Conservation (phyloP, 2,113 vertebrate genomes). For the Riparia riparia region DNA sequence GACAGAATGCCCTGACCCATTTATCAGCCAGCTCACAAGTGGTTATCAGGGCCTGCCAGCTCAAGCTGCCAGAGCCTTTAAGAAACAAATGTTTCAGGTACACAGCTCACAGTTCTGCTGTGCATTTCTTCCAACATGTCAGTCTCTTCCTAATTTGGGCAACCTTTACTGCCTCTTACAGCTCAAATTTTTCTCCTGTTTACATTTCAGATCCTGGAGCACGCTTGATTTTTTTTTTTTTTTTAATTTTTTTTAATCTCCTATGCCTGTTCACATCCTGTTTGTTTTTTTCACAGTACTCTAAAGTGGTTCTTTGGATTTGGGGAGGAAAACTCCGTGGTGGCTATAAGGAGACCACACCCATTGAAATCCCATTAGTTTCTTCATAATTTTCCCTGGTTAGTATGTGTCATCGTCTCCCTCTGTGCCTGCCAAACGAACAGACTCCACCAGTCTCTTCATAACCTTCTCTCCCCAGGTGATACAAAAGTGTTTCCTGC, state of each 20-base stretch:
- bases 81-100: not conserved
- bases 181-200: not conserved
- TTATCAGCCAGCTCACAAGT: not conserved
- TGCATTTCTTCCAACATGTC: not conserved
- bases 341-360: rapidly evolving
- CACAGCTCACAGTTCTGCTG: not conserved
- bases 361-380: not conserved
- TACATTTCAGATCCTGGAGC: not conserved
- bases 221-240: not conserved
- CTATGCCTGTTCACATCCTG: not conserved
- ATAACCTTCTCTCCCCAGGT: not conserved
- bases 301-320: not conserved
- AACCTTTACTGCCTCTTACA: not conserved
- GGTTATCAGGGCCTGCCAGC: conserved; percentile 7
- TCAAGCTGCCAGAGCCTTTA: not conserved
- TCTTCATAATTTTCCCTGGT: not conserved
- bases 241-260: not conserved
- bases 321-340: not conserved
- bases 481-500: not conserved
- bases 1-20: conserved; percentile 29
- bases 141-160: not conserved
- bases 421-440: rapidly evolving
- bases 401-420: rapidly evolving
- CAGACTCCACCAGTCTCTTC: not conserved
- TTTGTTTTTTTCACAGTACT: not conserved